phyloP scores from a whole-genome alignment of 1,140 invertebrate genomes.

The Habropoda laboriosa region DNA sequence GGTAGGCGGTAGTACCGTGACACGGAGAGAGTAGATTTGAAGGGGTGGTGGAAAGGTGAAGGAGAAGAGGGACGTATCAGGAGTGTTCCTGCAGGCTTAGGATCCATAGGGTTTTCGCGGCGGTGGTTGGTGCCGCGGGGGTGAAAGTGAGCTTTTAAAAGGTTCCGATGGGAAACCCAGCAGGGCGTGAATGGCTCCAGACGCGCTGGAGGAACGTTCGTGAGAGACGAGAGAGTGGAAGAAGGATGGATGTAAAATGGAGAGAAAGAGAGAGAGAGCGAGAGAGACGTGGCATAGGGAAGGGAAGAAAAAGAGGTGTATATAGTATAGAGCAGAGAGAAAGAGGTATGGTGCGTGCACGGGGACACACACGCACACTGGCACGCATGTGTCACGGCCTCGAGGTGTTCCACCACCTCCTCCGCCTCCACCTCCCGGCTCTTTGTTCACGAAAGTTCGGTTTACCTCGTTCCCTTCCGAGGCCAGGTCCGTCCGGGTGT shows the following conservation, averaged over 20 bases:
- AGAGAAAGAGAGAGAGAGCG: background rate
- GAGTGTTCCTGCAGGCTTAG: slow-evolving; percentile 39
- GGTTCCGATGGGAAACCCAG: slow-evolving; percentile 73
- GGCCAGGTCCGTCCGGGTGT: slow-evolving; percentile 22
- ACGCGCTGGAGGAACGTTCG: slow-evolving; percentile 64
- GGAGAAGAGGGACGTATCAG: slow-evolving; percentile 37
- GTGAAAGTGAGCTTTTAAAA: slow-evolving; percentile 74
- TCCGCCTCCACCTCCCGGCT: slow-evolving; percentile 13
- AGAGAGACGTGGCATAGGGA: slow-evolving; percentile 15
- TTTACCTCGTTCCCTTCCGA: slow-evolving; percentile 61
- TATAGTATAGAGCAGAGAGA: background rate
- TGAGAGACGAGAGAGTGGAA: slow-evolving; percentile 38
- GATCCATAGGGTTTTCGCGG: slow-evolving; percentile 68
- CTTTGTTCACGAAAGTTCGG: slow-evolving; percentile 68
- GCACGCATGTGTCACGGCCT: slow-evolving; percentile 52
- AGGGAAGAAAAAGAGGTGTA: background rate
- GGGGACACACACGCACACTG: slow-evolving; percentile 12
- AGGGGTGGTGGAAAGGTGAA: background rate
- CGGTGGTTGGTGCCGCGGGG: slow-evolving; percentile 64
- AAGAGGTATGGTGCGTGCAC: slow-evolving; percentile 27
- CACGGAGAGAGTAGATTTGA: background rate
- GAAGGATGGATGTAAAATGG: too few relatives aligned
- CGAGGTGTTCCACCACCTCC: slow-evolving; percentile 43
- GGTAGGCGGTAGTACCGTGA: too few relatives aligned
- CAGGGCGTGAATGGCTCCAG: slow-evolving; percentile 71